These are phyloP conservation scores for Crossaster papposus DNA, from an alignment of 53 echinoderm and acorn worm species.

Conservation along the genomic window DNA sequence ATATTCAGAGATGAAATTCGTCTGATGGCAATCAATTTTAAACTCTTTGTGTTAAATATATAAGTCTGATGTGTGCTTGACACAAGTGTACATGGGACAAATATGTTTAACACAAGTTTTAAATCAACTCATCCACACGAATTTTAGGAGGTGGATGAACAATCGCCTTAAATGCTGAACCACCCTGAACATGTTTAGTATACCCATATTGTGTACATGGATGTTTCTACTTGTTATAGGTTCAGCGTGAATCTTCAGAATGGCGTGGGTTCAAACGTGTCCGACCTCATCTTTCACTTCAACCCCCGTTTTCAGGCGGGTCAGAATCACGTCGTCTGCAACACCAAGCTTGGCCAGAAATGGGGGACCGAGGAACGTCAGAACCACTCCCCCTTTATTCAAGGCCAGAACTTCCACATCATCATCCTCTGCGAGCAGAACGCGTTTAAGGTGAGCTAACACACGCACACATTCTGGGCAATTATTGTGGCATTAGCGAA, in stretches of 20 bases:
- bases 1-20: no score
- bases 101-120: no score
- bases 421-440: constrained; percentile 79
- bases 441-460: constrained; percentile 64
- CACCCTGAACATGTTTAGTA: no score
- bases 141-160: no score
- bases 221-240: no score
- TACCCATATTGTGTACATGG: no score
- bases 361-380: constrained; percentile 82
- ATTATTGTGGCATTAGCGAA: background rate
- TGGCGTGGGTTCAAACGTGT: constrained; percentile 57
- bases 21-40: no score
- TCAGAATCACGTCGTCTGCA: constrained; percentile 42
- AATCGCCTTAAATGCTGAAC: no score
- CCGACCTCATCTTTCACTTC: constrained; percentile 79
- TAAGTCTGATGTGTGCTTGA: no score
- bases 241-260: constrained; percentile 83
- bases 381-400: constrained; percentile 75
- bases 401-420: constrained; percentile 82
- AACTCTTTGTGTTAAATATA: no score
- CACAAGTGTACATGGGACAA: no score
- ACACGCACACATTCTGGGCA: background rate
- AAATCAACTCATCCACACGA: no score
- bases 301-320: constrained; percentile 55
- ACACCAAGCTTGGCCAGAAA: constrained; percentile 69